Evolutionary conservation across 2,113 vertebrate species (phyloP).

Genomic region (Trochalopteron elliotii): DNA sequence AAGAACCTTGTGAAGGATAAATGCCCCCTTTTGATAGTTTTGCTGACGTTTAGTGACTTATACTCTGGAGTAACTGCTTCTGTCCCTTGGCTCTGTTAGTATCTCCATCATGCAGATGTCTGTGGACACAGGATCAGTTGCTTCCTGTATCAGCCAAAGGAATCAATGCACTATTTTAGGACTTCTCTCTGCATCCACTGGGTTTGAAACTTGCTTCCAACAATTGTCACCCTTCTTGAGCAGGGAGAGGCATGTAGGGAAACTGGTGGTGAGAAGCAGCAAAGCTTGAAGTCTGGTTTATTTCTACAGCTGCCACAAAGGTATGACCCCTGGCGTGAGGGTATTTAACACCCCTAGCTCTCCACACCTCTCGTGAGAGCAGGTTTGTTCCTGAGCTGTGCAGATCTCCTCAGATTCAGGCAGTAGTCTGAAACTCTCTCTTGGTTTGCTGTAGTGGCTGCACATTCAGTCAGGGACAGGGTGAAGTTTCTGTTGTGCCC

Average conservation of each 20-base stretch:
- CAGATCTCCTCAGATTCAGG: neutral
- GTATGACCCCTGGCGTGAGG: neutral
- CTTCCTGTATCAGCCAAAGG: neutral
- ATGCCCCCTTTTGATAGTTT: neutral
- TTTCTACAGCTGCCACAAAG: neutral
- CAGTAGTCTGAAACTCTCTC: neutral
- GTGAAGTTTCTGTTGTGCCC: neutral
- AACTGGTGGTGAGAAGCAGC: neutral
- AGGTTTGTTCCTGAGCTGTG: neutral
- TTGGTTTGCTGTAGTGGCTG: neutral
- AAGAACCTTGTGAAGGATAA: neutral
- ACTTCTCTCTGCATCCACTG: neutral
- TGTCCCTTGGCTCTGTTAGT: neutral
- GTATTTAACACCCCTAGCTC: neutral
- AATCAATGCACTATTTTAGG: neutral
- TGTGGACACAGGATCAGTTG: neutral
- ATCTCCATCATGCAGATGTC: neutral
- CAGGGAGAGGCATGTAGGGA: neutral
- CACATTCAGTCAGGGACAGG: neutral
- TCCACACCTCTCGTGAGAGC: neutral
- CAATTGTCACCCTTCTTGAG: neutral
- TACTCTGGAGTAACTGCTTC: neutral
- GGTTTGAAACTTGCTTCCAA: neutral
- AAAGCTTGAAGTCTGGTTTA: neutral
- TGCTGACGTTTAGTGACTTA: neutral